A percentile compares a stretch with the other conserved stretches of the same genome.
phyloP scores from a whole-genome alignment of 2,888 invertebrate species.

The Digitonthophagus gazella region DNA sequence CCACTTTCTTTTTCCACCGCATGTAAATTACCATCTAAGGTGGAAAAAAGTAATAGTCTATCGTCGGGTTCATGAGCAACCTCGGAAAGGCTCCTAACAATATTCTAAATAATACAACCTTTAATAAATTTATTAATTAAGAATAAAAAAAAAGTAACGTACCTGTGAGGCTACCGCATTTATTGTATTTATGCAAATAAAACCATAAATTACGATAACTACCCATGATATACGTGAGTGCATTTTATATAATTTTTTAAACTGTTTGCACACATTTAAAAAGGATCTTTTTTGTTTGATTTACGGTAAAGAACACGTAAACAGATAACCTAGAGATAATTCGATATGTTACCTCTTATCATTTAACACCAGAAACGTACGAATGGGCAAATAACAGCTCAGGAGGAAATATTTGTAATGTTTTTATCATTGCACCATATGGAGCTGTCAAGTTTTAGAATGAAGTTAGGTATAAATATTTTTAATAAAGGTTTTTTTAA shows the following conservation, averaged over 20 bases:
- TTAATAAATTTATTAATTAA: not conserved
- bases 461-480: too few species aligned
- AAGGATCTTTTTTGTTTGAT: not conserved
- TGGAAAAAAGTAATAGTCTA: conserved; percentile 81
- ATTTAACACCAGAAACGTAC: not conserved
- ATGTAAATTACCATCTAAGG: conserved; percentile 87
- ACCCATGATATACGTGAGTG: not conserved
- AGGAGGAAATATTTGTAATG: not conserved
- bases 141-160: not conserved
- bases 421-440: not conserved
- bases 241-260: not conserved
- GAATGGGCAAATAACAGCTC: not conserved
- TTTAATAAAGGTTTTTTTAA: too few species aligned
- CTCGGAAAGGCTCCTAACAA: conserved; percentile 53
- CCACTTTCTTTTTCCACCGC: conserved; percentile 88
- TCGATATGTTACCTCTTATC: not conserved
- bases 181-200: not conserved
- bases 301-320: not conserved
- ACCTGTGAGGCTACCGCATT: not conserved
- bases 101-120: conserved; percentile 37
- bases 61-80: conserved; percentile 67
- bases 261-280: not conserved
- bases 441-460: not conserved
- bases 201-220: not conserved
- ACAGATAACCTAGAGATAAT: not conserved